Conservation (phyloP, 2,888 invertebrate species). For the Tetragnatha montana region DNA sequence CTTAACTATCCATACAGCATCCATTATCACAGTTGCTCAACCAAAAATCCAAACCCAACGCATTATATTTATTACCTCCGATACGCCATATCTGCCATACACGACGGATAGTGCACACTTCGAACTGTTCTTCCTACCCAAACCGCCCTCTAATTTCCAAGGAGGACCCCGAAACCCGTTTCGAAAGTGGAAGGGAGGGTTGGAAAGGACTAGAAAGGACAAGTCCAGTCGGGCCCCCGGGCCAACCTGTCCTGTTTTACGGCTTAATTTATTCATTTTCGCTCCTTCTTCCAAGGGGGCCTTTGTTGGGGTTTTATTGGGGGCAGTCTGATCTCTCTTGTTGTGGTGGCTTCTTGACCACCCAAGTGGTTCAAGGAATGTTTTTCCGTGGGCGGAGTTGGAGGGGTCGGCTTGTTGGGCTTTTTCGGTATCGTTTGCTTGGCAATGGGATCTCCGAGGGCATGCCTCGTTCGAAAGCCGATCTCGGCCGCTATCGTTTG, state of each 20-base stretch:
- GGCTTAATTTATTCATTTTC: background rate
- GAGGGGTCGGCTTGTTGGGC: background rate
- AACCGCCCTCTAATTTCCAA: background rate
- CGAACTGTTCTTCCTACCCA: background rate
- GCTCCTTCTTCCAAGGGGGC: background rate
- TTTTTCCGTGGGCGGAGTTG: background rate
- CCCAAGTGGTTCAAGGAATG: background rate
- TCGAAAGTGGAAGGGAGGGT: background rate
- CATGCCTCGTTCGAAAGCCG: background rate
- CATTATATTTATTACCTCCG: background rate
- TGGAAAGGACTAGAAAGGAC: background rate
- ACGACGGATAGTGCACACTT: constrained; percentile 13
- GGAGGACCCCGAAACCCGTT: background rate
- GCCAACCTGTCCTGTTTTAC: background rate
- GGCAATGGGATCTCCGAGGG: background rate
- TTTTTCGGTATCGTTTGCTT: background rate
- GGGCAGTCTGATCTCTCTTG: background rate
- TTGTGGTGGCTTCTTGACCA: background rate
- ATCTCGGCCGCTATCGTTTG: background rate
- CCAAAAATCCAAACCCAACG: background rate
- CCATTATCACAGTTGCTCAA: background rate
- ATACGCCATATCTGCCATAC: constrained; percentile 10
- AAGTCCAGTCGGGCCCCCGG: background rate
- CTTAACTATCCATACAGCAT: background rate
- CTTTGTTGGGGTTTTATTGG: background rate